phyloP scores from a whole-genome alignment of 2,797 vertebrate genomes.

The Lepilemur ruficaudatus region DNA sequence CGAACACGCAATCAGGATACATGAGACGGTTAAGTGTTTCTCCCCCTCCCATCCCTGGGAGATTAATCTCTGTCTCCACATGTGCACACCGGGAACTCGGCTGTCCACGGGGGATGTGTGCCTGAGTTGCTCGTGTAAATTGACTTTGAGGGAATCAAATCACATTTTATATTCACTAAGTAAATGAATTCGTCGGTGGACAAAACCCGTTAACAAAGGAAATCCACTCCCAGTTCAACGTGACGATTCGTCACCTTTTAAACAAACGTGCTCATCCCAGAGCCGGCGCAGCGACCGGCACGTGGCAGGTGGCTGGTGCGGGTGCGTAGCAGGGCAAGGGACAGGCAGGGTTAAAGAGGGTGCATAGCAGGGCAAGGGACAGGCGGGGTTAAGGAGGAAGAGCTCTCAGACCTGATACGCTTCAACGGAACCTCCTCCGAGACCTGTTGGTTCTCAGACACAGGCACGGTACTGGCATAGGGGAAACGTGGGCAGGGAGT shows the following conservation, averaged over 20 bases:
- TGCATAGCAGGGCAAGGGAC: fast-evolving
- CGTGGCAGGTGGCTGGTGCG: fast-evolving
- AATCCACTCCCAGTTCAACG: neutral
- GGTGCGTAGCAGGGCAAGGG: fast-evolving
- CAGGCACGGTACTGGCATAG: fast-evolving
- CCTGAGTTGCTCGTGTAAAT: fast-evolving
- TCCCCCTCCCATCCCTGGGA: neutral
- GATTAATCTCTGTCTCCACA: neutral
- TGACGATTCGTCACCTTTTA: neutral
- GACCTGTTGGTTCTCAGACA: too few species aligned
- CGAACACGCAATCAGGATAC: neutral
- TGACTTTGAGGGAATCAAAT: neutral
- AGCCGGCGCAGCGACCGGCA: fast-evolving
- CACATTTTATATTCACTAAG: neutral
- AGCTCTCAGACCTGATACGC: fast-evolving
- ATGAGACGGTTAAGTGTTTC: too few species aligned
- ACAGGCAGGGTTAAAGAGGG: neutral
- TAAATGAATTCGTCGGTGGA: neutral
- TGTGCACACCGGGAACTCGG: fast-evolving
- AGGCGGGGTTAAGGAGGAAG: neutral
- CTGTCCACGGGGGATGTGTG: too few species aligned
- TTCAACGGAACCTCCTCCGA: neutral
- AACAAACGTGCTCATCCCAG: fast-evolving
- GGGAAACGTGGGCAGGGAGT: fast-evolving
- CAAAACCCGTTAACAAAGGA: neutral